phyloP scores from a whole-genome alignment of 92 coral and sea anemone genomes.

The Palythoa caribaeorum region DNA sequence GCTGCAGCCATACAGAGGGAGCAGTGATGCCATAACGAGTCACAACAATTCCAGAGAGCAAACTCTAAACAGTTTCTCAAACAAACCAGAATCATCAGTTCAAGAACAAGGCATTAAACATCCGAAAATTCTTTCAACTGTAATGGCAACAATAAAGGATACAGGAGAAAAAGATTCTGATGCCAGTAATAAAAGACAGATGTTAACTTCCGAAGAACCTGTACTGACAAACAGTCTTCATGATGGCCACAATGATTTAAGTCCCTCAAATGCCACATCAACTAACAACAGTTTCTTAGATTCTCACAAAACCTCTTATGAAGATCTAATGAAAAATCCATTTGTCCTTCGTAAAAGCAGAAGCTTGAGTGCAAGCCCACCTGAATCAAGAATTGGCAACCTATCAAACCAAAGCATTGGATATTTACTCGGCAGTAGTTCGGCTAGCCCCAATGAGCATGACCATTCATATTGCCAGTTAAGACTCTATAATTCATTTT shows the following conservation, averaged over 20 bases:
- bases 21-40: neutral
- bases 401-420: neutral
- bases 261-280: neutral
- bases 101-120: conserved; percentile 5
- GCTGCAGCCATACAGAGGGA: neutral
- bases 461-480: conserved; percentile 48
- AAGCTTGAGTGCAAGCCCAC: conserved; percentile 26
- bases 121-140: conserved; percentile 25
- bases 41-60: neutral
- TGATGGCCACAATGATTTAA: neutral
- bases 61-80: neutral
- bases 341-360: conserved; percentile 22
- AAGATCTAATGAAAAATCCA: neutral
- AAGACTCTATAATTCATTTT: conserved; percentile 6
- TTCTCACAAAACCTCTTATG: neutral
- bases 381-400: conserved; percentile 38
- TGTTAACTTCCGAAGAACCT: neutral
- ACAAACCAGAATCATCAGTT: neutral
- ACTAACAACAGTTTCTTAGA: neutral
- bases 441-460: neutral
- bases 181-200: neutral
- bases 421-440: neutral
- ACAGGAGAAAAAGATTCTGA: neutral
- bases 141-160: conserved; percentile 11
- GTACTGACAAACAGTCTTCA: neutral